Base-by-base conservation (phyloP, 2,888 invertebrate species). In the Cyrtodaria siliqua region DNA sequence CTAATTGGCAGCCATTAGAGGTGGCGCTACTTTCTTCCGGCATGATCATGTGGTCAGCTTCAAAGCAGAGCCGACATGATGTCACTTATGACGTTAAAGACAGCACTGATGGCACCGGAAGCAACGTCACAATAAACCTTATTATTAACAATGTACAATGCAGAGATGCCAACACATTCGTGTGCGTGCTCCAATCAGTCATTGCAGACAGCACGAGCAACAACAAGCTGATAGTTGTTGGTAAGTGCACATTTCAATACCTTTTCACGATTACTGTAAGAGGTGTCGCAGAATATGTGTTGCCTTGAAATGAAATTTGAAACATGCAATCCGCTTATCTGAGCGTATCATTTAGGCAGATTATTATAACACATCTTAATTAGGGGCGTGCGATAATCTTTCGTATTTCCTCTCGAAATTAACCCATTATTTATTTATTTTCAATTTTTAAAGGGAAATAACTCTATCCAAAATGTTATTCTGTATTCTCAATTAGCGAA, bases 131-230 rank as follows among this genome's bases (percentile, higher is more conserved):
- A 3, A 0, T 77, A 0, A 57, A 40, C 26, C 33, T 81, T 9
- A 27, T 62, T 8, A 66, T 81, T 18, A 29, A 55, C 1, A 44
- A 78, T n/a, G 66, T 78, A 1, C 63, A 74, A 26, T 81, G 81
- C 49, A 38, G 42, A 3, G 81, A 81, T 33, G 69, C 57, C 2
- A 52, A 68, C n/a, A 59, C 50, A 0, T 81, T 42, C 52, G 44
- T 44, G 2, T 81, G 81, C 18, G 33, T 18, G 6, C 50, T 78
- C 12, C 20, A 57, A 1, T 67, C 80, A 9, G 38, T 26, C 2
- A 18, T 57, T n/a, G 20, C 26, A 0, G 56, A 72, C 18, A 16
- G 27, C 14, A 38, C 24, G 2, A 24, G 42, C 24, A 33, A 23
- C n/a, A 50, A 52, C 29, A 44, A 20, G 24, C 56, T 80, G 14